A percentile compares a stretch with the other conserved stretches of the same genome.
These are phyloP conservation scores for Nomada ruficornis DNA, from an alignment of 2,888 invertebrate genomes.

Conservation along the genomic window DNA sequence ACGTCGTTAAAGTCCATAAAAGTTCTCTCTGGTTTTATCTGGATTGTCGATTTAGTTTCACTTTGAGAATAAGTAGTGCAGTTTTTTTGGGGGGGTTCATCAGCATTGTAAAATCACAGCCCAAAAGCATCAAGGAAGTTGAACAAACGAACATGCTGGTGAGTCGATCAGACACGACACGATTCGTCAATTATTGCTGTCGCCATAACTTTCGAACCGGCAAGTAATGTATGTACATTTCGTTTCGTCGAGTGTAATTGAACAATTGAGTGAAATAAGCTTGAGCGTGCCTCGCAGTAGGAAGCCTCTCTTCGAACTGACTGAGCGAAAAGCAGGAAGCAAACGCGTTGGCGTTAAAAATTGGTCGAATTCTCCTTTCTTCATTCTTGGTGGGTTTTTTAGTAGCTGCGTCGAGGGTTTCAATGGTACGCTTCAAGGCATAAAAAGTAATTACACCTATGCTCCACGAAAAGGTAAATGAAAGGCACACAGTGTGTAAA, in stretches of 20 bases:
- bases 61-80: constrained; percentile 53
- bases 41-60: constrained; percentile 51
- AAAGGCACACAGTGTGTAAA: not conserved
- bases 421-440: constrained; percentile 8
- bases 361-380: constrained; percentile 25
- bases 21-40: constrained; percentile 41
- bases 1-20: constrained; percentile 39
- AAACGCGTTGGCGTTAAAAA: constrained; percentile 2
- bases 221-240: constrained; percentile 4
- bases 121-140: constrained; percentile 60
- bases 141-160: constrained; percentile 34
- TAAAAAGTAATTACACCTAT: constrained; percentile 13
- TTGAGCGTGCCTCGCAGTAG: not conserved
- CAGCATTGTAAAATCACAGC: constrained; percentile 64
- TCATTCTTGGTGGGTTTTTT: not conserved
- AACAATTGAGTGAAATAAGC: constrained; percentile 14
- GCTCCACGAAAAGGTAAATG: not conserved
- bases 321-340: constrained; percentile 2
- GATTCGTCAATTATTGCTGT: constrained; percentile 19
- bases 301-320: not conserved
- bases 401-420: not conserved
- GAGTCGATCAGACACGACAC: constrained; percentile 16
- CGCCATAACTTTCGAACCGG: not conserved
- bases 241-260: not conserved
- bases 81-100: constrained; percentile 24